These are phyloP conservation scores for Numenius phaeopus DNA, from an alignment of 2,797 vertebrate species.

Conservation along the genomic window DNA sequence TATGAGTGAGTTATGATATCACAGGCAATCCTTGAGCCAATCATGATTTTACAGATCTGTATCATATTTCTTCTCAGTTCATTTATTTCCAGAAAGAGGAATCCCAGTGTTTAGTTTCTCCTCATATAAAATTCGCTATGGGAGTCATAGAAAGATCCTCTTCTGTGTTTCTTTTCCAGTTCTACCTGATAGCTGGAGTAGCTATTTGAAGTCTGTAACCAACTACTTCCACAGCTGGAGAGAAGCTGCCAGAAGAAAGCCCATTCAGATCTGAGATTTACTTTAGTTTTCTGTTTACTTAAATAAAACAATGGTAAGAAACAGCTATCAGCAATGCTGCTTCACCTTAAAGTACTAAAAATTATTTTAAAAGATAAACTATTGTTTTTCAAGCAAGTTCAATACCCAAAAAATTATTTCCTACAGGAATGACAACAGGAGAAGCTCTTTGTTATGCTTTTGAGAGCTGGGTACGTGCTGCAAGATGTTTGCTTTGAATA, in stretches of 20 bases:
- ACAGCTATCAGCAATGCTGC: accelerated
- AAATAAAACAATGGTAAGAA: background rate
- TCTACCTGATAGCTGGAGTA: background rate
- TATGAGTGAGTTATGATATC: background rate
- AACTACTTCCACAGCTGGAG: background rate
- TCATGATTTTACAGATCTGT: background rate
- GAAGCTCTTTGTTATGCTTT: background rate
- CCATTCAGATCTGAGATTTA: background rate
- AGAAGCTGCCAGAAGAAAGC: background rate
- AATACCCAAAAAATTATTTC: background rate
- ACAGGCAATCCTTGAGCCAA: background rate
- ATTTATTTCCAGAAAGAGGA: background rate
- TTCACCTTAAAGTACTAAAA: background rate
- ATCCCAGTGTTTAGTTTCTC: background rate
- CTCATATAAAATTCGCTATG: accelerated
- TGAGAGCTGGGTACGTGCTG: background rate
- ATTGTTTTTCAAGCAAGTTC: background rate
- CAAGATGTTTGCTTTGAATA: background rate
- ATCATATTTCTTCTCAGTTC: background rate
- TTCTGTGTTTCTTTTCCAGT: background rate
- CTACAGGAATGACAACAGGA: background rate
- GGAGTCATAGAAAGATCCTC: background rate
- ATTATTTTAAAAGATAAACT: background rate
- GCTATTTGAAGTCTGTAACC: background rate
- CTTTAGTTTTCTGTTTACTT: background rate